Conservation (phyloP, 2,797 vertebrate species). For the Pygocentrus nattereri region DNA sequence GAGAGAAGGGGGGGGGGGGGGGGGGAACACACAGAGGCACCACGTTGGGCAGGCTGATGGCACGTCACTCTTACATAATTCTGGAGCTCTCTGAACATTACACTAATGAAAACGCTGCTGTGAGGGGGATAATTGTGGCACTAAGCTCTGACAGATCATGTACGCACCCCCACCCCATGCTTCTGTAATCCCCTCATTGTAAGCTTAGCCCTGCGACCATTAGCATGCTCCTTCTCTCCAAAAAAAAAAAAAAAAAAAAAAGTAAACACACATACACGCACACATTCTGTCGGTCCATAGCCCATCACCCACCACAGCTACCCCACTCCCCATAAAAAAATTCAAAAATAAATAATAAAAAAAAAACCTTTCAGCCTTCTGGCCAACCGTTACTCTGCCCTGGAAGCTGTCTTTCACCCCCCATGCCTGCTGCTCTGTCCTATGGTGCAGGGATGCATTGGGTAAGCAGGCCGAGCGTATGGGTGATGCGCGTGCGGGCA, state of each 20-base stretch:
- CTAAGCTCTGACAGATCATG: conserved; percentile 86
- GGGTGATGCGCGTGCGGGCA: conserved; percentile 59
- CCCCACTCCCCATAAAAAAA: neutral
- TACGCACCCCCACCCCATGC: conserved; percentile 79
- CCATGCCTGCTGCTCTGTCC: conserved; percentile 57
- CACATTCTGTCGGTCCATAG: neutral
- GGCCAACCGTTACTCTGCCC: conserved; percentile 36
- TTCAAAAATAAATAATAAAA: too few relatives aligned
- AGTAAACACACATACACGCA: neutral
- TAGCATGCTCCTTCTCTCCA: conserved; percentile 53
- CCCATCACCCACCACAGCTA: too few relatives aligned
- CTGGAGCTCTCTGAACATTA: conserved; percentile 83
- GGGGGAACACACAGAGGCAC: conserved; percentile 59
- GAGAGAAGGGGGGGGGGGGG: conserved; percentile 42
- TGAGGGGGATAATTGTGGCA: conserved; percentile 81
- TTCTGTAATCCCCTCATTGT: conserved; percentile 80
- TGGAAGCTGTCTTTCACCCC: conserved; percentile 49
- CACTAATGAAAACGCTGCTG: conserved; percentile 81
- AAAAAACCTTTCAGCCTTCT: conserved; percentile 12
- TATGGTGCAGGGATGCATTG: conserved; percentile 57
- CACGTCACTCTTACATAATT: conserved; percentile 87
- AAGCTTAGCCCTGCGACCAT: conserved; percentile 69
- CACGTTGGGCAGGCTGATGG: conserved; percentile 70
- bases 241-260: neutral
- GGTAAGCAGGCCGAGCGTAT: conserved; percentile 62